Evolutionary conservation across 2,888 invertebrate genomes (phyloP), one percentile per base, ranked within the genome.

Genomic region (Lasioglossum malachurum): DNA sequence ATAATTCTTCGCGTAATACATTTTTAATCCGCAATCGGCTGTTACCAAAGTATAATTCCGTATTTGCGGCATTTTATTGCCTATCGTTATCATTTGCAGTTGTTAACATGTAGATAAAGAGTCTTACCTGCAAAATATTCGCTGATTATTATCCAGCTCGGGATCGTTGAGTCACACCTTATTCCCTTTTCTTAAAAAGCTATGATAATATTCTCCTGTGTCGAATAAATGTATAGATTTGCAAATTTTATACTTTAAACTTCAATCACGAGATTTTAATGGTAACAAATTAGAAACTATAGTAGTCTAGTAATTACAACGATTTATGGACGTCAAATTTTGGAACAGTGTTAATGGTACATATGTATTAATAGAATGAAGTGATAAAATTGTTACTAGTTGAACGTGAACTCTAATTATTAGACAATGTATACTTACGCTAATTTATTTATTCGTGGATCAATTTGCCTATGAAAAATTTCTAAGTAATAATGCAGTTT

Each of bases 71-170:
- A 67, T 75, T 89, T 89, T 89, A 90, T 90, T 88, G 81, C 85
- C 41, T 75, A 67, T 27, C 78, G 76, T 89, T 89, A 90, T 89
- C 88, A 89, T 64, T 79, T 88, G 84, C 88, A 87, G 76, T 88
- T 84, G 88, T 79, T 90, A 85, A 85, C 46, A 72, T 46, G n/a
- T 31, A 78, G 87, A 64, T 85, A 79, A 75, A 78, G 46, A 31
- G 80, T 73, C 77, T 85, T 88, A 82, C 78, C 71, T 75, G 60
- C 12, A 41, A 73, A 86, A 78, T 80, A 49, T 72, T 77, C 31
- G 57, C 77, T 69, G 78, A 81, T 87, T 77, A 89, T 84, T 31
- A 41, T 78, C 78, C 75, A 73, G 60, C 60, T 49, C 60, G n/a
- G 60, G 31, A 31, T 14, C 38, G 44, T 35, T 72, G 60, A 74